phyloP scores from a whole-genome alignment of 2,888 invertebrate genomes.

The Parochlus steinenii region DNA sequence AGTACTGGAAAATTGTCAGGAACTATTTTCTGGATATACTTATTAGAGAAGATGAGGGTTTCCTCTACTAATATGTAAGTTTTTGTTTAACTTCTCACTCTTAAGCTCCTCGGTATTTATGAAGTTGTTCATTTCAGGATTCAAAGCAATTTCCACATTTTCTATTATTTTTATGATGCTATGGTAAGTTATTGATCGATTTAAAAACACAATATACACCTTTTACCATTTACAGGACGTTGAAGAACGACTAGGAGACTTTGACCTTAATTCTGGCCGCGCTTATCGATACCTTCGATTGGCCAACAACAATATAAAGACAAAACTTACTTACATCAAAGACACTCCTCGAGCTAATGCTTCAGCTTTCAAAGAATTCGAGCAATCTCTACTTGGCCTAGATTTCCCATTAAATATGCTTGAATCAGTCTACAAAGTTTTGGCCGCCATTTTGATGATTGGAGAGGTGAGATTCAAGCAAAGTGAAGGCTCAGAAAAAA shows the following conservation, averaged over 20 bases:
- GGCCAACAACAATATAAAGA: conserved; percentile 35
- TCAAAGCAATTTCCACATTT: conserved; percentile 77
- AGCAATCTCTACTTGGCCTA: conserved; percentile 42
- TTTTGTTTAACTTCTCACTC: conserved; percentile 11
- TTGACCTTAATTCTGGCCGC: conserved; percentile 47
- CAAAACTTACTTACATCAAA: conserved; percentile 41
- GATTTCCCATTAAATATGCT: conserved; percentile 58
- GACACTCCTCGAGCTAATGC: conserved; percentile 49
- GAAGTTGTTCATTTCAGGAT: conserved; percentile 37
- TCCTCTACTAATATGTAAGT: conserved; percentile 58
- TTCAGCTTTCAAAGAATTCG: conserved; percentile 43
- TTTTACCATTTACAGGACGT: conserved; percentile 70
- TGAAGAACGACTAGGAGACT: conserved; percentile 45
- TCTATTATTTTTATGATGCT: too few relatives aligned
- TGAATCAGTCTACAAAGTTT: conserved; percentile 47
- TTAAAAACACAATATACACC: too few relatives aligned
- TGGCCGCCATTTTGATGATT: conserved; percentile 59
- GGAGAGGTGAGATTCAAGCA: conserved; percentile 67
- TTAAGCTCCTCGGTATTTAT: too few relatives aligned
- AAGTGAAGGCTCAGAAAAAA: conserved; percentile 35
- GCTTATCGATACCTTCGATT: conserved; percentile 60
- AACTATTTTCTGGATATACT: conserved; percentile 70
- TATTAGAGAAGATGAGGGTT: conserved; percentile 78
- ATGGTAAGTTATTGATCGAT: too few relatives aligned
- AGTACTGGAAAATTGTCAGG: conserved; percentile 76